Conservation (phyloP, 2,888 invertebrate genomes). For the Cryptocephalus primarius region DNA sequence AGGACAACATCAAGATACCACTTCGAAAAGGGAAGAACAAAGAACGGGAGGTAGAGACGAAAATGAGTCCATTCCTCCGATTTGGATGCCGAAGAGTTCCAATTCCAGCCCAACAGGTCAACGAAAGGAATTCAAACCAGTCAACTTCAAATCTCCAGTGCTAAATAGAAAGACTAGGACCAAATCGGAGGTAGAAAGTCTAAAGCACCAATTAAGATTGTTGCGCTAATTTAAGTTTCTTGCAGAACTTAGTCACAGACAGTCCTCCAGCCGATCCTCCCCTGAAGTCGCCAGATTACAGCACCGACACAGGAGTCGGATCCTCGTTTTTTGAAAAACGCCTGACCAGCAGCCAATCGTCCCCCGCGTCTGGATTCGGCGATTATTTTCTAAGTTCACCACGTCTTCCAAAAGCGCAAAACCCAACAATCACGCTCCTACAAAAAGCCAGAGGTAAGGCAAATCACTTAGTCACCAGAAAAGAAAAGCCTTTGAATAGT, state of each 20-base stretch:
- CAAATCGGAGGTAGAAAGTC: conserved; percentile 20
- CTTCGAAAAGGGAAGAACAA: conserved; percentile 2
- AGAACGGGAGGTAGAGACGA: neutral
- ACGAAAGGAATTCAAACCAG: conserved; percentile 70
- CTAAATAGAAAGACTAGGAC: conserved; percentile 31
- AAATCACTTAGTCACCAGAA: too few relatives aligned
- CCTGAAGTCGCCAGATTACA: conserved; percentile 21
- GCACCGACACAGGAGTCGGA: conserved; percentile 18
- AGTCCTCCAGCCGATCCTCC: conserved; percentile 18
- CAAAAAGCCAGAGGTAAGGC: conserved; percentile 76
- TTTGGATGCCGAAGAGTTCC: conserved; percentile 69
- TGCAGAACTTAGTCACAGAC: conserved; percentile 13
- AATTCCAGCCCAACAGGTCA: conserved; percentile 62
- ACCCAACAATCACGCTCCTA: conserved; percentile 75
- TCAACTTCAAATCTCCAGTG: conserved; percentile 61
- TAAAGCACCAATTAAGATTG: neutral
- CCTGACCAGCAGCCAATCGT: conserved; percentile 49
- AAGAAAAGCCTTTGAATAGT: too few relatives aligned
- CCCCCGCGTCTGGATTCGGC: conserved; percentile 50
- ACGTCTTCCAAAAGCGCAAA: conserved; percentile 66
- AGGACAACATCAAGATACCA: conserved; percentile 30
- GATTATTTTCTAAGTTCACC: conserved; percentile 30
- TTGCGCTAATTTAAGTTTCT: neutral
- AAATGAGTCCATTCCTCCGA: conserved; percentile 51
- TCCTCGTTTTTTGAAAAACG: conserved; percentile 25